Base-by-base conservation (phyloP, 2,113 vertebrate genomes). In the Variabilichromis moorii region DNA sequence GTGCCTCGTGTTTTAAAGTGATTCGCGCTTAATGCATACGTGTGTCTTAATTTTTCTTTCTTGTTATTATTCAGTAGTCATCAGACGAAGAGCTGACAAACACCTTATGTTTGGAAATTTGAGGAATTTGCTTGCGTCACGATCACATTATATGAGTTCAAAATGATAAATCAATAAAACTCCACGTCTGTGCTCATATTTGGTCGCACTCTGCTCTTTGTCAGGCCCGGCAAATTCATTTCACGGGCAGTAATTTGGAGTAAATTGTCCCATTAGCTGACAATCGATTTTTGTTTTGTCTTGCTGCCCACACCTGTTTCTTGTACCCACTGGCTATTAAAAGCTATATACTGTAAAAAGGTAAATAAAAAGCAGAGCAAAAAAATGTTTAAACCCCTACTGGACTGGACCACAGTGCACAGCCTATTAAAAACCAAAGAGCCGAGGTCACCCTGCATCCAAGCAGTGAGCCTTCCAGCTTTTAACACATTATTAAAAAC, bases 131-230 rank as follows among this genome's bases (percentile, higher is more conserved):
- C 7, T 76, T 47, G 42, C 2, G 0, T 12, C 16, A 78, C 11
- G 0, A 50, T 19, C 16, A 0, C 0, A 76, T 76, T 28, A 11
- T 5, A 28, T 17, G 24, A 76, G 40, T 5, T 66, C 21, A 3
- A 76, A 59, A 82, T 47, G 17, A 47, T 9, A 63, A 82, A 45
- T 45, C 80, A 7, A 31, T 61, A 47, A 61, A 82, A 82, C 24
- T 45, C 4, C 24, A 31, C 7, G 1, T 82, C 55, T 31, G 37
- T 7, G 35, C 33, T 24, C 53, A 53, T 80, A 37, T 80, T 1
- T 55, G 33, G 53, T 26, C 9, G 0, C 54, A 24, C 51, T 55
- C 50, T 55, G 80, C 24, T 40, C 17, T 61, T 59, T 45, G 16
- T 82, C 40, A 47, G 26, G 8, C 40, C 24, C 1, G 2, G 14